These are phyloP conservation scores for Acrocephalus kingi DNA, from an alignment of 2,113 vertebrate species.

Conservation along the genomic window DNA sequence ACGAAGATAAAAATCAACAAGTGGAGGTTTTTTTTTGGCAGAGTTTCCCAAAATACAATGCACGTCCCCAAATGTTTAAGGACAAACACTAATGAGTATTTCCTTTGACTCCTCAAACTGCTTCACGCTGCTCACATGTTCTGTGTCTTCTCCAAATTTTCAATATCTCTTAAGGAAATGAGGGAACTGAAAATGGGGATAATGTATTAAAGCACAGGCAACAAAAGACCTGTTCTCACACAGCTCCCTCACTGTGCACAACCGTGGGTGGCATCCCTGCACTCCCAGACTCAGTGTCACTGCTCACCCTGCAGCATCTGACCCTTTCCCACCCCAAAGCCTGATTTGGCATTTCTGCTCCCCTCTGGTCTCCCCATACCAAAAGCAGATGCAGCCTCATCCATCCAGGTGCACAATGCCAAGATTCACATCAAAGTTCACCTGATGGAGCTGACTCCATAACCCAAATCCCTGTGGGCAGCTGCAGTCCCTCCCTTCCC, in stretches of 20 bases:
- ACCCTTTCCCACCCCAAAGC: not conserved
- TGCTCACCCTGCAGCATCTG: not conserved
- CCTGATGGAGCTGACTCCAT: accelerated
- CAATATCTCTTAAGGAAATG: not conserved
- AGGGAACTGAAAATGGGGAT: not conserved
- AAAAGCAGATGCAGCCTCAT: not conserved
- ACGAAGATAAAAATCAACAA: not conserved
- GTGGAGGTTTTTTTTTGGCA: not conserved
- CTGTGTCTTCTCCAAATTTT: not conserved
- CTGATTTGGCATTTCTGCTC: not conserved
- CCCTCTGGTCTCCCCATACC: not conserved
- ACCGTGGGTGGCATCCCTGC: accelerated
- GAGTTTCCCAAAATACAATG: not conserved
- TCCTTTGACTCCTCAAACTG: not conserved
- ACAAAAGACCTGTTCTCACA: not conserved
- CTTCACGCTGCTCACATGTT: not conserved
- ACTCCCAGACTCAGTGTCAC: accelerated
- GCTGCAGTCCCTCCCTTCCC: not conserved
- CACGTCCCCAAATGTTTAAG: not conserved
- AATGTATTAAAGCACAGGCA: not conserved
- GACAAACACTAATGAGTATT: not conserved
- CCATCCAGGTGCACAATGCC: not conserved
- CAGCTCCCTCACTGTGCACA: not conserved
- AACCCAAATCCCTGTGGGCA: not conserved
- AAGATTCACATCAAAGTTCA: accelerated